These are phyloP conservation scores for Premnoplex brunnescens DNA, from an alignment of 2,797 vertebrate species.

Conservation along the genomic window DNA sequence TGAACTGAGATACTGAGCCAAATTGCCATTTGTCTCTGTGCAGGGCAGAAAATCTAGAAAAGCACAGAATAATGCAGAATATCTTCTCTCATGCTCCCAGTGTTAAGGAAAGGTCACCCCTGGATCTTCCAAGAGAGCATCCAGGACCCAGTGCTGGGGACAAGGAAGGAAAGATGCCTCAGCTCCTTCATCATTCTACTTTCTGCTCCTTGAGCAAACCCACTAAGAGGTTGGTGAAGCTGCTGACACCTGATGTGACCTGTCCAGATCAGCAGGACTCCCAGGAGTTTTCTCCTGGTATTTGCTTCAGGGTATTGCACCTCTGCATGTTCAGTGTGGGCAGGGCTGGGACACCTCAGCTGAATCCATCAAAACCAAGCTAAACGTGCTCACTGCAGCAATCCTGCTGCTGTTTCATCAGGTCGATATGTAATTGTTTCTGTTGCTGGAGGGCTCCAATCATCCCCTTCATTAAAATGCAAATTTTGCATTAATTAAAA, in stretches of 20 bases:
- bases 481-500: conserved; percentile 64
- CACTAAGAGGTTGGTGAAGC: neutral
- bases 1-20: neutral
- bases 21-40: neutral
- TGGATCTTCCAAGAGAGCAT: neutral
- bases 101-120: neutral
- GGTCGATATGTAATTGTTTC: conserved; percentile 24
- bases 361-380: neutral
- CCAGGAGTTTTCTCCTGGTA: neutral
- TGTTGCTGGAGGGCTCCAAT: conserved; percentile 43
- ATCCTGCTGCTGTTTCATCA: neutral
- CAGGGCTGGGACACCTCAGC: neutral
- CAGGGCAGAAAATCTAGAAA: neutral
- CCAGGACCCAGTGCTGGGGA: neutral
- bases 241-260: neutral
- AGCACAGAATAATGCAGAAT: neutral
- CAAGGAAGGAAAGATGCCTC: neutral
- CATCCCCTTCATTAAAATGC: conserved; percentile 49
- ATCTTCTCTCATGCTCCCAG: neutral
- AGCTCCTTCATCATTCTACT: neutral
- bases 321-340: neutral
- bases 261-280: neutral
- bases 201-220: neutral
- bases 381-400: neutral
- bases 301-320: neutral